phyloP scores from a whole-genome alignment of 2,888 invertebrate species.

The Steinernema scapterisci region DNA sequence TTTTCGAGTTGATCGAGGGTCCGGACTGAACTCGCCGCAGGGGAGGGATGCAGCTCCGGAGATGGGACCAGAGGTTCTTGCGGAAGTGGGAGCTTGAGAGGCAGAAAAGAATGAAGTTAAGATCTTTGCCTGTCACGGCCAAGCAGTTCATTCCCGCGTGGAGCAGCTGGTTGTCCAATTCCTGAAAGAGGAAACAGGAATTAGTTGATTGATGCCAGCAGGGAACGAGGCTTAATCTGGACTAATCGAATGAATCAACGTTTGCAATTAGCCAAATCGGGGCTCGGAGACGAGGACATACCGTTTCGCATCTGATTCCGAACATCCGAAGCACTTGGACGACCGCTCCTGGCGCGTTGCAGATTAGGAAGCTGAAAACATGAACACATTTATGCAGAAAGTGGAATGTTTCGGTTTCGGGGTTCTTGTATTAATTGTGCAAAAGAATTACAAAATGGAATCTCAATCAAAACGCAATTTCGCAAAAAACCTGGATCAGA shows the following conservation, averaged over 20 bases:
- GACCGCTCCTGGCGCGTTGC: conserved; percentile 6
- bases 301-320: conserved; percentile 1
- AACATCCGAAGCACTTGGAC: conserved; percentile 24
- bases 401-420: too few species aligned
- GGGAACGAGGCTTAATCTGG: not conserved
- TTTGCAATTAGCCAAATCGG: conserved; percentile 2
- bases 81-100: conserved; percentile 64
- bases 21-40: conserved; percentile 3
- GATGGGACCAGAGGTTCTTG: not conserved
- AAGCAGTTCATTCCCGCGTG: conserved; percentile 8
- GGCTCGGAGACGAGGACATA: not conserved
- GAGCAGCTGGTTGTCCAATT: conserved; percentile 26
- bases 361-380: conserved; percentile 2
- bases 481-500: too few species aligned
- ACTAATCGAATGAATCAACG: not conserved
- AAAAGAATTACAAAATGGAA: too few species aligned
- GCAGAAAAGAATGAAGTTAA: conserved; percentile 65
- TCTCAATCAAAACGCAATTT: too few species aligned
- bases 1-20: conserved; percentile 19
- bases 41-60: conserved; percentile 4
- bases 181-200: not conserved
- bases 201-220: not conserved
- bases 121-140: conserved; percentile 58
- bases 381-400: too few species aligned
- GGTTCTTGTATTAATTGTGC: too few species aligned